These are phyloP conservation scores for Grantiella picta DNA, from an alignment of 2,113 vertebrate species.

Conservation along the genomic window DNA sequence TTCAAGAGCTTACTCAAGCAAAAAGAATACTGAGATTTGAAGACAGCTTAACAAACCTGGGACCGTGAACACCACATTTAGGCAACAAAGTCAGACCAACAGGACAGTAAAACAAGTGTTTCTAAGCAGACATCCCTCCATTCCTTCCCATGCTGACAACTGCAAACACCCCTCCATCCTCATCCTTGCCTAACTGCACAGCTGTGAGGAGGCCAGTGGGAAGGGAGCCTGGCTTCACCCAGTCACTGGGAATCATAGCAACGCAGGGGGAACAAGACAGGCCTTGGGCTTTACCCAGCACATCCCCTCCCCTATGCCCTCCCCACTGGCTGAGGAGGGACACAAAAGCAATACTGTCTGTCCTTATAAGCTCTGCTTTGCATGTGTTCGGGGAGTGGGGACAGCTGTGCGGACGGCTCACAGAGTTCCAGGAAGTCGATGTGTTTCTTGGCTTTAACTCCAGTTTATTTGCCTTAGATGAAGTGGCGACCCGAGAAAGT, in stretches of 20 bases:
- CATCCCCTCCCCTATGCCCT: neutral
- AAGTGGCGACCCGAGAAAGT: conserved; percentile 47
- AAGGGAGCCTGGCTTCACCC: neutral
- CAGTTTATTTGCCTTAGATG: conserved; percentile 60
- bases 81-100: neutral
- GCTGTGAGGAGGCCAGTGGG: neutral
- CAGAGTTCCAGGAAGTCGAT: conserved; percentile 70
- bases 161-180: neutral
- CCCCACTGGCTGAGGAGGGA: neutral
- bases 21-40: neutral
- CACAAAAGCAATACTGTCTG: conserved; percentile 62
- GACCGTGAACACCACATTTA: neutral
- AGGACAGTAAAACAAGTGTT: neutral
- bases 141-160: neutral
- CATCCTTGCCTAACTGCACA: neutral
- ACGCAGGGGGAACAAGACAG: neutral
- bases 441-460: conserved; percentile 68
- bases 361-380: conserved; percentile 58
- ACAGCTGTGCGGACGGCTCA: conserved; percentile 49
- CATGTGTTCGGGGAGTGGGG: conserved; percentile 52
- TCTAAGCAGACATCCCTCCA: neutral
- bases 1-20: neutral
- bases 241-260: neutral
- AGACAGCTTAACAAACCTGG: neutral
- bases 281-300: neutral